phyloP scores from a whole-genome alignment of 2,888 invertebrate genomes.

The Coelogynopora nodosa region DNA sequence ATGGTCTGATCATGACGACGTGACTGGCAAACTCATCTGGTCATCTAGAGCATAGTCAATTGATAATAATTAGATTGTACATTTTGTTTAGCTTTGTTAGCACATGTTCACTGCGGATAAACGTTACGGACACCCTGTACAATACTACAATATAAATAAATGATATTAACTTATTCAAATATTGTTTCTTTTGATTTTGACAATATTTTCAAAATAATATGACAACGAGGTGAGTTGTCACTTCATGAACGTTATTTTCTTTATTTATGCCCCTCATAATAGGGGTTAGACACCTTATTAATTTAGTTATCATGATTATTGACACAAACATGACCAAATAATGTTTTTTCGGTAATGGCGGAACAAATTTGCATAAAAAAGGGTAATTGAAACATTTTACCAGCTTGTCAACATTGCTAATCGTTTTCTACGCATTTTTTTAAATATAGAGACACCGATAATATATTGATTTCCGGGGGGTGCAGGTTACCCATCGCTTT shows the following conservation, averaged over 20 bases:
- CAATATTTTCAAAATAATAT: neutral
- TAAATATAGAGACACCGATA: neutral
- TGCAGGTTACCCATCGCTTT: neutral
- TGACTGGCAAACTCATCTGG: slow-evolving; percentile 46
- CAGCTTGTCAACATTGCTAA: neutral
- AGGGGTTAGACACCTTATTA: neutral
- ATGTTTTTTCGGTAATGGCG: neutral
- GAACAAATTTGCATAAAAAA: neutral
- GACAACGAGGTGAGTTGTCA: neutral
- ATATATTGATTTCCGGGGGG: neutral
- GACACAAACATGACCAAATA: neutral
- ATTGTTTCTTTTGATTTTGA: neutral
- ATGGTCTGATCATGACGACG: slow-evolving; percentile 47
- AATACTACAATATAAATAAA: neutral
- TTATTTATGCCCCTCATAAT: neutral
- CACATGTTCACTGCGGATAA: no score
- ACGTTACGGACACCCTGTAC: no score
- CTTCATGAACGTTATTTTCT: neutral
- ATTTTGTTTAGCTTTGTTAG: no score
- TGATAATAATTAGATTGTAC: no score
- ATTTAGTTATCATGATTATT: neutral
- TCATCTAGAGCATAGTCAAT: no score
- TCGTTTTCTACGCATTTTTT: neutral
- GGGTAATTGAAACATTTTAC: neutral
- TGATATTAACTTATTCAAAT: neutral